Conservation (phyloP, 2,113 vertebrate genomes). For the Colius striatus region DNA sequence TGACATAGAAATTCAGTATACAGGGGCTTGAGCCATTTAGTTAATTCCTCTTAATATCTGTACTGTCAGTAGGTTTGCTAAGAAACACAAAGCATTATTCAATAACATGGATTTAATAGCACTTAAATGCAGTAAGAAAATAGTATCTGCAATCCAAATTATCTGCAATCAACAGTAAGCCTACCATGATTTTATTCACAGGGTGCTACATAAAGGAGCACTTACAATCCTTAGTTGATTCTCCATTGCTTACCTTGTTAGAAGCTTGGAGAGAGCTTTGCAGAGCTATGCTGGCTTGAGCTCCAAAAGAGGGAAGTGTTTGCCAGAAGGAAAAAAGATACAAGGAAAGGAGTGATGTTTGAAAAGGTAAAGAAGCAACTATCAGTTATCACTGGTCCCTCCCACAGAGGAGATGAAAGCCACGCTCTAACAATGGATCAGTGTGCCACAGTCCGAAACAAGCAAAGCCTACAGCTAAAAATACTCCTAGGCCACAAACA, state of each 20-base stretch:
- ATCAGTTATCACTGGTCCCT: conserved; percentile 42
- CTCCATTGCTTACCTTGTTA: conserved; percentile 65
- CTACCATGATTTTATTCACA: neutral
- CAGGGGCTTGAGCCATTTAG: neutral
- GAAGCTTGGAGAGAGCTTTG: conserved; percentile 64
- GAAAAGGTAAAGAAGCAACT: conserved; percentile 64
- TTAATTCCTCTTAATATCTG: neutral
- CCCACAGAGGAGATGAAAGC: conserved; percentile 41
- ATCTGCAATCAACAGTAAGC: neutral
- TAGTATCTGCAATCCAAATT: neutral
- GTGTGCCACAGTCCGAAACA: conserved; percentile 40
- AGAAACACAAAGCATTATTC: neutral
- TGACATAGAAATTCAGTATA: neutral
- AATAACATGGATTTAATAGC: neutral
- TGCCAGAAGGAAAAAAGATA: conserved; percentile 67
- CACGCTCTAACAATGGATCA: conserved; percentile 39
- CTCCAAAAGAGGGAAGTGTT: conserved; percentile 67
- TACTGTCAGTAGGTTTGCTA: neutral
- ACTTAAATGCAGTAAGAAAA: neutral
- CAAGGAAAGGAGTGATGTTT: conserved; percentile 68
- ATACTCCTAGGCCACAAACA: conserved; percentile 61
- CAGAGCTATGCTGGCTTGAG: conserved; percentile 68
- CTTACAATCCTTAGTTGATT: conserved; percentile 18
- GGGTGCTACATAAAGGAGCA: conserved; percentile 15
- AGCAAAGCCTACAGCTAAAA: conserved; percentile 61